These are phyloP conservation scores for Oryctolagus cuniculus DNA, from an alignment of 2,113 vertebrate species.

Conservation along the genomic window mOryCun1.1 NC_091438.1:55296001-55296500, in stretches of 20 bases:
- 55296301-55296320: background rate
- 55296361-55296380: background rate
- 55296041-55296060: background rate
- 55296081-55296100: too few species aligned
- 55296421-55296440: background rate
- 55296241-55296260: background rate
- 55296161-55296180: background rate
- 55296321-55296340: fast-evolving
- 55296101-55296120: background rate
- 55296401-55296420: background rate
- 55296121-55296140: background rate
- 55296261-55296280: background rate
- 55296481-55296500: too few species aligned
- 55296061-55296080: too few species aligned
- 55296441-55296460: background rate
- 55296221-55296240: background rate
- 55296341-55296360: background rate
- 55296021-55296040: background rate
- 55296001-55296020: background rate
- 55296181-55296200: background rate
- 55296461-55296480: background rate
- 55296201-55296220: background rate
- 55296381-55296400: background rate
- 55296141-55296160: background rate
- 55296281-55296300: background rate